These are phyloP conservation scores for Pegoplata infirma DNA, from an alignment of 2,888 invertebrate species.

Conservation along the genomic window DNA sequence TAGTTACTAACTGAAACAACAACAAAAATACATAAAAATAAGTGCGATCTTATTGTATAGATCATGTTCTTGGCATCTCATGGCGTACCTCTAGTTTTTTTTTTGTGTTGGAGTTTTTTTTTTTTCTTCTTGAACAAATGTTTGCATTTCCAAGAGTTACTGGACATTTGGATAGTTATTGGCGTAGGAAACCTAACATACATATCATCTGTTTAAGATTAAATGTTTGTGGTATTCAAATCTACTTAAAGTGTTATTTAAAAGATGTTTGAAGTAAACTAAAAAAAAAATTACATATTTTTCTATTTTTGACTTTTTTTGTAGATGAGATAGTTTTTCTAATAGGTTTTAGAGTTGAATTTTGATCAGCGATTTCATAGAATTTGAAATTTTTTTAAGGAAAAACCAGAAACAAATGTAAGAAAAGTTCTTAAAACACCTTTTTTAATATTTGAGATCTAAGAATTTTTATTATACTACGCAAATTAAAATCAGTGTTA, in stretches of 20 bases:
- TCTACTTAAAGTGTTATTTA: slow-evolving; percentile 57
- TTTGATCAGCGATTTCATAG: no score
- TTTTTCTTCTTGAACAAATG: slow-evolving; percentile 39
- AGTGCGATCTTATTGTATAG: slow-evolving; percentile 64
- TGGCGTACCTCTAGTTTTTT: slow-evolving; percentile 42
- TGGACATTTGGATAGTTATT: slow-evolving; percentile 55
- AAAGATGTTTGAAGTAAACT: slow-evolving; percentile 42
- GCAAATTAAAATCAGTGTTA: no score
- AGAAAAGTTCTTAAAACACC: no score
- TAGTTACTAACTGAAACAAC: slow-evolving; percentile 22
- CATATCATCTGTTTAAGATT: slow-evolving; percentile 54
- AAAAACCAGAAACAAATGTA: no score
- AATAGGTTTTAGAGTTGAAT: no score
- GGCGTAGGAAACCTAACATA: slow-evolving; percentile 38
- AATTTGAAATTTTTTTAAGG: no score
- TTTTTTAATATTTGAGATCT: no score
- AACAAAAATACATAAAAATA: slow-evolving; percentile 57
- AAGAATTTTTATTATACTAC: no score
- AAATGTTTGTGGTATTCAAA: slow-evolving; percentile 54
- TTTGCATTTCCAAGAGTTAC: slow-evolving; percentile 47
- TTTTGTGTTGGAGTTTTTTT: slow-evolving; percentile 2
- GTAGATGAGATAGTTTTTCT: no score
- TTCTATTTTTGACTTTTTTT: neutral
- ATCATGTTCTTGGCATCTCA: slow-evolving; percentile 63
- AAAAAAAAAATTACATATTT: slow-evolving; percentile 21